A percentile compares a stretch with the other conserved stretches of the same genome.
These are phyloP conservation scores for Dufourea novaeangliae DNA, from an alignment of 1,140 invertebrate species.

Conservation along the genomic window DNA sequence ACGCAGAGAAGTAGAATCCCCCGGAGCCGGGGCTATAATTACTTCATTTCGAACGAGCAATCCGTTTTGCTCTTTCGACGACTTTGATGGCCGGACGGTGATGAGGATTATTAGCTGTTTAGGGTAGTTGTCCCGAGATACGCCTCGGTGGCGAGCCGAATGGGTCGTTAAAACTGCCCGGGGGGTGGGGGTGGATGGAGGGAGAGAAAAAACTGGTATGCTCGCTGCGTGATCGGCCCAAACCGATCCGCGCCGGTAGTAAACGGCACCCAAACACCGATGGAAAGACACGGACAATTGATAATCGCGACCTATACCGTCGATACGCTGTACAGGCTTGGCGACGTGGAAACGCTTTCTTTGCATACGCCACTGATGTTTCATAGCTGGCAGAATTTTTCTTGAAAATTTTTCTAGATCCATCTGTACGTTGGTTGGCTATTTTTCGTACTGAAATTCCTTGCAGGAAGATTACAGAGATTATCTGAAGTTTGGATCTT, in stretches of 20 bases:
- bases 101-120: constrained; percentile 49
- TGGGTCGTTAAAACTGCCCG: constrained; percentile 24
- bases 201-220: constrained; percentile 9
- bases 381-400: background rate
- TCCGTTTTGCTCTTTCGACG: background rate
- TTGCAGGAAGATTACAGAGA: too few relatives aligned
- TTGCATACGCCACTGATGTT: background rate
- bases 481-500: too few relatives aligned
- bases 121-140: constrained; percentile 16
- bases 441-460: too few relatives aligned
- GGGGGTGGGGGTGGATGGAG: background rate
- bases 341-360: too few relatives aligned
- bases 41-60: constrained; percentile 31
- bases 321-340: too few relatives aligned
- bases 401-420: background rate
- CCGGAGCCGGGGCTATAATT: constrained; percentile 28
- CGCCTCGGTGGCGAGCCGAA: background rate
- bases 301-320: constrained; percentile 20
- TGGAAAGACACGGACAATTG: constrained; percentile 16
- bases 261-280: background rate
- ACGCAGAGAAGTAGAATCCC: background rate
- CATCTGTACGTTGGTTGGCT: too few relatives aligned
- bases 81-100: constrained; percentile 10
- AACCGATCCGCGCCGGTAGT: constrained; percentile 3
- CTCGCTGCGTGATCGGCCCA: constrained; percentile 1